phyloP scores from a whole-genome alignment of 2,113 vertebrate species.

The Australoheros scitulus region DNA sequence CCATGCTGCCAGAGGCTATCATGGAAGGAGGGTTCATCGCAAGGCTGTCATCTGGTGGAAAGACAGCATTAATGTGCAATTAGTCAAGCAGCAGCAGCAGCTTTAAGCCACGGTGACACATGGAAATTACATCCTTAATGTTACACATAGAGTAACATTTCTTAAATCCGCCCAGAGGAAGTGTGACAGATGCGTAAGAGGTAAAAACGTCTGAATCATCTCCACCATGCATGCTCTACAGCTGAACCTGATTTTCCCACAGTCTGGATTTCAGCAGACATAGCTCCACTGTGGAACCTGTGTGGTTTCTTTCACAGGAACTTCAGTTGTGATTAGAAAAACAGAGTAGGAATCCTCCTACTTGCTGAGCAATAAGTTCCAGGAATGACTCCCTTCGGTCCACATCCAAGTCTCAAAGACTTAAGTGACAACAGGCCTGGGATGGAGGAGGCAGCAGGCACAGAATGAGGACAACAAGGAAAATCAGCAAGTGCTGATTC shows the following conservation, averaged over 20 bases:
- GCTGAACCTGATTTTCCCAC: constrained; percentile 71
- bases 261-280: constrained; percentile 62
- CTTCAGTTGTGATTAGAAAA: constrained; percentile 76
- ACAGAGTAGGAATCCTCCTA: constrained; percentile 74
- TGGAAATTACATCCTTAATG: constrained; percentile 14
- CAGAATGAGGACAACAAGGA: background rate
- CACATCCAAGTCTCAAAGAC: constrained; percentile 36
- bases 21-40: constrained; percentile 96
- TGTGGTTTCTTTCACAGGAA: constrained; percentile 54
- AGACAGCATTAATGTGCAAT: constrained; percentile 23
- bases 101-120: constrained; percentile 6
- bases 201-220: constrained; percentile 36
- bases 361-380: constrained; percentile 68
- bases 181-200: constrained; percentile 16
- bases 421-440: constrained; percentile 64
- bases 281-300: constrained; percentile 45
- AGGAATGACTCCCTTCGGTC: constrained; percentile 64
- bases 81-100: constrained; percentile 16
- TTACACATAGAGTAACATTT: constrained; percentile 4
- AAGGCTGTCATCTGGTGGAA: constrained; percentile 89
- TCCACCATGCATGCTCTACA: constrained; percentile 1
- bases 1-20: constrained; percentile 96
- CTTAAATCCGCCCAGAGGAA: constrained; percentile 30
- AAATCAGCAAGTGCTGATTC: constrained; percentile 11
- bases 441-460: constrained; percentile 29